Evolutionary conservation across 1,140 invertebrate species (phyloP).

Genomic region (Hirudo medicinalis): DNA sequence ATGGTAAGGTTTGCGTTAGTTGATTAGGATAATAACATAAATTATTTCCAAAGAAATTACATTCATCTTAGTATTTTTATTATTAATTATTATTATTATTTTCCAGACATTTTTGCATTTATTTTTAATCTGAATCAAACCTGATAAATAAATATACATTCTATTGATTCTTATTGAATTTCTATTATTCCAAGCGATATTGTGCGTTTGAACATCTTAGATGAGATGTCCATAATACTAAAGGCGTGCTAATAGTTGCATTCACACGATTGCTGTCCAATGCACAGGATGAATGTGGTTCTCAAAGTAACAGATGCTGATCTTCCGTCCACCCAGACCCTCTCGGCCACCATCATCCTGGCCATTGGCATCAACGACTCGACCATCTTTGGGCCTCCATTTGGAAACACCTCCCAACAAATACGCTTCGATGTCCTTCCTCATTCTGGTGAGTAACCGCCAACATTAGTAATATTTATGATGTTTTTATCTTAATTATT

Average conservation of each 20-base stretch:
- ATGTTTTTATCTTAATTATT: no score
- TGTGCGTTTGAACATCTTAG: no score
- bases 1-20: not conserved
- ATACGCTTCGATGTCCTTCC: slow-evolving; percentile 6
- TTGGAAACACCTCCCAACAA: slow-evolving; percentile 2
- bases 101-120: no score
- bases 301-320: slow-evolving; percentile 6
- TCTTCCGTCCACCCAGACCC: not conserved
- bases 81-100: no score
- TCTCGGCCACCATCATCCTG: not conserved
- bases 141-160: no score
- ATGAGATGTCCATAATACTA: no score
- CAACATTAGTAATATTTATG: no score
- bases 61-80: no score
- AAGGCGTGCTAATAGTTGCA: no score
- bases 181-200: no score
- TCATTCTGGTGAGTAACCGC: slow-evolving; percentile 4
- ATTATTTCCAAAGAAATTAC: not conserved
- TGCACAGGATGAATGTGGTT: not conserved
- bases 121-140: not conserved
- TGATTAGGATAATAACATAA: not conserved
- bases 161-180: no score
- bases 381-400: slow-evolving; percentile 7
- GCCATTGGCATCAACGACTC: slow-evolving; percentile 18
- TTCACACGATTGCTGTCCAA: no score